A percentile compares a stretch with the other conserved stretches of the same genome.
These are phyloP conservation scores for Tetramorium alpestre DNA, from an alignment of 1,140 invertebrate species.

Conservation along the genomic window DNA sequence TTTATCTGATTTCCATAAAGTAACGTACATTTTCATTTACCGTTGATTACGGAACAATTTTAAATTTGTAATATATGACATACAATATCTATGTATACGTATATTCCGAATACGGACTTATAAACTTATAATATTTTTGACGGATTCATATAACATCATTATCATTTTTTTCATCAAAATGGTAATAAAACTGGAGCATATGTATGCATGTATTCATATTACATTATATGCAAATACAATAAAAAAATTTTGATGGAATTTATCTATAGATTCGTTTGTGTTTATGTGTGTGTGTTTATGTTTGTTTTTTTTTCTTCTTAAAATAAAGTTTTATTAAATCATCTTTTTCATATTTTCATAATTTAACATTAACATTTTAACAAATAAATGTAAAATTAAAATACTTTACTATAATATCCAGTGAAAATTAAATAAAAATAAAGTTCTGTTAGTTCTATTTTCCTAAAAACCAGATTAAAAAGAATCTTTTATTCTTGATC, in stretches of 20 bases:
- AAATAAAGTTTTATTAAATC: neutral
- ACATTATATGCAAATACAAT: neutral
- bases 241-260: neutral
- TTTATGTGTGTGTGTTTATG: too few species aligned
- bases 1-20: neutral
- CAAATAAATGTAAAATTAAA: neutral
- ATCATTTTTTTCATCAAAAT: conserved; percentile 28
- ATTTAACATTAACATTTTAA: conserved; percentile 19
- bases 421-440: neutral
- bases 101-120: neutral
- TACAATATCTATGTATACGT: neutral
- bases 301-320: neutral
- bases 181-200: neutral
- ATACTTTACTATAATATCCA: neutral
- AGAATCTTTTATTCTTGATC: neutral
- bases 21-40: neutral
- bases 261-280: neutral
- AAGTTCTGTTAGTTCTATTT: neutral
- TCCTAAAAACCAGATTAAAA: neutral
- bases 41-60: neutral
- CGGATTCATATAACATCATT: conserved; percentile 4
- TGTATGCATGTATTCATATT: neutral
- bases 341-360: neutral
- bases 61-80: neutral
- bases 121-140: neutral